Conservation (phyloP, 2,797 vertebrate genomes). For the Catharus ustulatus region DNA sequence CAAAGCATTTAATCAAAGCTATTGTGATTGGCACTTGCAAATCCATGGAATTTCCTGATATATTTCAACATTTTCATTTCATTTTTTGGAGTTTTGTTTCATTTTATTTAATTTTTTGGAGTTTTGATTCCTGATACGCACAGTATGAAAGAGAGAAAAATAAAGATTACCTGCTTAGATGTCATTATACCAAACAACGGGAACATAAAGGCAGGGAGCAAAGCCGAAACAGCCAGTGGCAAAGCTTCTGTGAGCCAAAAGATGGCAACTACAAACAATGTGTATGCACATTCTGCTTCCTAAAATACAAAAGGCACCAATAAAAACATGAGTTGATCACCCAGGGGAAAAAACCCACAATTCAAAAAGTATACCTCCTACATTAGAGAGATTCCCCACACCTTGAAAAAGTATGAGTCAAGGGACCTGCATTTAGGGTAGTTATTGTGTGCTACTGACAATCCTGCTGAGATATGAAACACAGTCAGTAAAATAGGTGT, state of each 20-base stretch:
- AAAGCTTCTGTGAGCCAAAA: conserved; percentile 90
- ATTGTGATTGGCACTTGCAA: not conserved
- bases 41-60: not conserved
- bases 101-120: not conserved
- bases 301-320: conserved; percentile 58
- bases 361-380: not conserved
- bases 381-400: not conserved
- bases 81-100: not conserved
- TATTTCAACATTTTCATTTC: not conserved
- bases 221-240: conserved; percentile 86
- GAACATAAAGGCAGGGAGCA: conserved; percentile 88
- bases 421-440: not conserved
- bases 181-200: conserved; percentile 88
- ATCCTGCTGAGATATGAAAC: not conserved
- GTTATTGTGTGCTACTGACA: not conserved
- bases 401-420: not conserved
- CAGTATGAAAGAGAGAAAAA: not conserved
- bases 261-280: conserved; percentile 82
- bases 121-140: not conserved
- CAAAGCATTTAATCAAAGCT: not conserved
- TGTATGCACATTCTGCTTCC: conserved; percentile 90
- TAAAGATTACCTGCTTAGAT: conserved; percentile 80
- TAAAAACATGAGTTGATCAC: not conserved
- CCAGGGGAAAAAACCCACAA: not conserved
- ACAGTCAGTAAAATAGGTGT: not conserved